Evolutionary conservation across 2,113 vertebrate species (phyloP).

Genomic region (Upupa epops): DNA sequence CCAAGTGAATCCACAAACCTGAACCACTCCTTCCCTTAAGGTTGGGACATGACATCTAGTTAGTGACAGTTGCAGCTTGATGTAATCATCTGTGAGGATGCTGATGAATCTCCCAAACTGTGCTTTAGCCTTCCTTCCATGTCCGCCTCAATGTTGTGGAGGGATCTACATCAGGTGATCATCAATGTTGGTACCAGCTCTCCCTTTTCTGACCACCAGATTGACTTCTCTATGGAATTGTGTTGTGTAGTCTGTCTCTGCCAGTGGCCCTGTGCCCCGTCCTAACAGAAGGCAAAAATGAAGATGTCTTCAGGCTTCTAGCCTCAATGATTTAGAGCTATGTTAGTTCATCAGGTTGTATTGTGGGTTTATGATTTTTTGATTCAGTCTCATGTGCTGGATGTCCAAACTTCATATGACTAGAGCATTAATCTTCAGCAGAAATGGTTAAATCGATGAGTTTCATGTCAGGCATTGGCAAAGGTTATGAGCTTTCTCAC

Average conservation of each 20-base stretch:
- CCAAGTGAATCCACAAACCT: too few relatives aligned
- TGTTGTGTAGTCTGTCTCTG: neutral
- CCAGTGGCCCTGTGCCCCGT: neutral
- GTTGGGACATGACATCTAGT: too few relatives aligned
- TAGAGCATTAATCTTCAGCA: neutral
- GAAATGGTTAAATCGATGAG: neutral
- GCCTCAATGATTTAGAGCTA: neutral
- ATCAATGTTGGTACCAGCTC: neutral
- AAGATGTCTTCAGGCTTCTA: neutral
- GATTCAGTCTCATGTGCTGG: neutral
- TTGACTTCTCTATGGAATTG: neutral
- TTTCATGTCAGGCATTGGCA: neutral
- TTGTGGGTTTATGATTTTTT: neutral
- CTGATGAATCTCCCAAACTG: neutral
- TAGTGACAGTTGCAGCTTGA: neutral
- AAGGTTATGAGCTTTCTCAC: neutral
- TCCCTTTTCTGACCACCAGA: neutral
- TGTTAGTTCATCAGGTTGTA: neutral
- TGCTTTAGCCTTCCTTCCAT: neutral
- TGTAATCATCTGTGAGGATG: accelerated
- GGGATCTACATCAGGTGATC: neutral
- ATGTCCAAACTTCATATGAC: neutral
- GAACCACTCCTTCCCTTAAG: too few relatives aligned
- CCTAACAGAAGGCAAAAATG: neutral
- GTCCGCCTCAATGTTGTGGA: accelerated